These are phyloP conservation scores for Pomacea maculata DNA, from an alignment of 1,140 invertebrate genomes.

Conservation along the genomic window DNA sequence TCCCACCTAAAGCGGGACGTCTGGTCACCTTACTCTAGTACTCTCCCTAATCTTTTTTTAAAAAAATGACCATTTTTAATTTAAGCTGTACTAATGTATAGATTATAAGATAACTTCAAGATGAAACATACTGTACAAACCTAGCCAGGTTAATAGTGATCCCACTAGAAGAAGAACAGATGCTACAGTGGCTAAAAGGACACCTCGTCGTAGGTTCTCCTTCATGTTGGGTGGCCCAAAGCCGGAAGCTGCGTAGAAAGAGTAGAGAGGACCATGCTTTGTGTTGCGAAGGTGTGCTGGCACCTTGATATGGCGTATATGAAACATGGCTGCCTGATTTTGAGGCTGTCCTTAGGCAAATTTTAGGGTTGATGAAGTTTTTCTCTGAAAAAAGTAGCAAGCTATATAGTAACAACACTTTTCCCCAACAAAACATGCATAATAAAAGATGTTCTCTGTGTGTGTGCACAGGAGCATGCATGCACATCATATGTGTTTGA, in stretches of 20 bases:
- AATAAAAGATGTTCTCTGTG: not conserved
- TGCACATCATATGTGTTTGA: no score
- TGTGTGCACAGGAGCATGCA: no score
- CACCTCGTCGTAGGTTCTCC: slow-evolving; percentile 9
- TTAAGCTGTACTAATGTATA: no score
- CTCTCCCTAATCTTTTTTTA: no score
- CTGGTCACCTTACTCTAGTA: no score
- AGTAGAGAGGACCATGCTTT: slow-evolving; percentile 5
- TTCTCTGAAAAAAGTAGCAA: not conserved
- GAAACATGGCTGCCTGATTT: slow-evolving; percentile 9
- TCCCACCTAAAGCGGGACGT: no score
- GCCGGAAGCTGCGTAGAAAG: slow-evolving; percentile 12
- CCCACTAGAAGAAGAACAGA: slow-evolving; percentile 16
- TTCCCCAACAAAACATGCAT: not conserved
- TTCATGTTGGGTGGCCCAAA: slow-evolving; percentile 20
- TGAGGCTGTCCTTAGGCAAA: not conserved
- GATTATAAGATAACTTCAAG: no score
- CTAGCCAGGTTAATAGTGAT: slow-evolving; percentile 17
- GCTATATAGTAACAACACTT: not conserved
- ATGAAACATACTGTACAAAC: not conserved
- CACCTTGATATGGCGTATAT: slow-evolving; percentile 6
- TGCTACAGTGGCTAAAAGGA: slow-evolving; percentile 14
- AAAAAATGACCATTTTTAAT: no score
- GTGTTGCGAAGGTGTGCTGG: not conserved
- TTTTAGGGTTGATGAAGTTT: not conserved